phyloP scores from a whole-genome alignment of 2,888 invertebrate genomes.

The Hybos culiciformis region DNA sequence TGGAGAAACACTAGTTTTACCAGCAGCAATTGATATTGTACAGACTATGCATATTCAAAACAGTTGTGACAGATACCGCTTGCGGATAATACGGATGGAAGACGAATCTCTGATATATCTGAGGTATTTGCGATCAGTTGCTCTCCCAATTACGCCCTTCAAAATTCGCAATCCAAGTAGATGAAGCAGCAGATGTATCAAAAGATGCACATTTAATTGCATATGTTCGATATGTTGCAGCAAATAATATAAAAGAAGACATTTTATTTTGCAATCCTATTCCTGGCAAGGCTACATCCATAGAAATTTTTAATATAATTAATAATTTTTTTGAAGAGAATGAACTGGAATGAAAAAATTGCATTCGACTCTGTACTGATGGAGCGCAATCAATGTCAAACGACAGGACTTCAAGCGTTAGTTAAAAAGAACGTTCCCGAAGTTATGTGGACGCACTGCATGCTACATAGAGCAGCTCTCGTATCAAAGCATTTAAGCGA shows the following conservation, averaged over 20 bases:
- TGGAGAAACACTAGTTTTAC: not conserved
- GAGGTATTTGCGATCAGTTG: conserved; percentile 18
- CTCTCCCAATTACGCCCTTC: conserved; percentile 11
- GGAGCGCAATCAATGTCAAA: conserved; percentile 16
- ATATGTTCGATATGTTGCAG: conserved; percentile 16
- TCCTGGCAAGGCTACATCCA: conserved; percentile 14
- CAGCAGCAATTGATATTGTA: not conserved
- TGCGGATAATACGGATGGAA: conserved; percentile 23
- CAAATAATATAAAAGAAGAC: conserved; percentile 16
- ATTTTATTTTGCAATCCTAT: conserved; percentile 18
- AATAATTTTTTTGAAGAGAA: too few relatives aligned
- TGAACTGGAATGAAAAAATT: conserved; percentile 16
- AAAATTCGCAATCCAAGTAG: conserved; percentile 16
- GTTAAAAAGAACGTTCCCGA: conserved; percentile 7
- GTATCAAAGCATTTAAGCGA: too few relatives aligned
- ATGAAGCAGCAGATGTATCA: conserved; percentile 16
- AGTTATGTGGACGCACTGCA: conserved; percentile 9
- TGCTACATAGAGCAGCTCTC: too few relatives aligned
- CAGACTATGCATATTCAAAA: not conserved
- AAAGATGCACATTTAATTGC: conserved; percentile 16
- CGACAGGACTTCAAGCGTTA: conserved; percentile 9
- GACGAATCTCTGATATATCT: conserved; percentile 23
- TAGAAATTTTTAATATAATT: conserved; percentile 6
- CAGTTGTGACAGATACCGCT: conserved; percentile 18
- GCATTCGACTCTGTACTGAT: conserved; percentile 19